These are phyloP conservation scores for Pollimyrus isidori DNA, from an alignment of 2,113 vertebrate genomes.

Conservation along the genomic window DNA sequence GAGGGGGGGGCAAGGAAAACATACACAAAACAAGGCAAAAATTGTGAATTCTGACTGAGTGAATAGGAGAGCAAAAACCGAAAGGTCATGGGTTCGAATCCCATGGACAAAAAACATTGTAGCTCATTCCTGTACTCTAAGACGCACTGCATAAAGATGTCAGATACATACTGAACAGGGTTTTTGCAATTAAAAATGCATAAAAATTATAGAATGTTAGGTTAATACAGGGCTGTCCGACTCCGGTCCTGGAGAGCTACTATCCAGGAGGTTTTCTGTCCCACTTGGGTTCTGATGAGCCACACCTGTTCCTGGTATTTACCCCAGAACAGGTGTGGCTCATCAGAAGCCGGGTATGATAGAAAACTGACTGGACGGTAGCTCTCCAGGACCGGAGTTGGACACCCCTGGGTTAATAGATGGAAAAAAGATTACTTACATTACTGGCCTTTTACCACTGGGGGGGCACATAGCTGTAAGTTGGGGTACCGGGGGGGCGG, in stretches of 20 bases:
- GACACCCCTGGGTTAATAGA: too few species aligned
- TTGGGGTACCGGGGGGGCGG: constrained; percentile 83
- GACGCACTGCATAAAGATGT: neutral
- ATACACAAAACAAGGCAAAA: neutral
- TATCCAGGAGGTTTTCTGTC: too few species aligned
- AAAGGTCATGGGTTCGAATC: neutral
- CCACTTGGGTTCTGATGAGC: too few species aligned
- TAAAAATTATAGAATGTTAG: neutral
- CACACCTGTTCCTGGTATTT: too few species aligned
- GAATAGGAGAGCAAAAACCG: neutral
- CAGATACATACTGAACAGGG: neutral
- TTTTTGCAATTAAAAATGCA: neutral
- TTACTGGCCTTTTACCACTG: constrained; percentile 85
- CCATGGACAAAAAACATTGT: neutral
- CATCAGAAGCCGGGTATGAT: too few species aligned
- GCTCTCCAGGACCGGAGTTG: too few species aligned
- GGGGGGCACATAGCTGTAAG: constrained; percentile 96
- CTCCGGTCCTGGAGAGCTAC: too few species aligned
- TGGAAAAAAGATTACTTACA: constrained; percentile 50
- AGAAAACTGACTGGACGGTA: too few species aligned
- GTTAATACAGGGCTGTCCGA: too few species aligned
- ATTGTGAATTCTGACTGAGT: neutral
- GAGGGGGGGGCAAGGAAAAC: neutral
- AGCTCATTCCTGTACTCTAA: neutral
- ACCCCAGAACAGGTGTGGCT: too few species aligned